Percentiles rank a stretch among this genome's conserved stretches.
phyloP scores from a whole-genome alignment of 2,888 invertebrate species.

The Noctua janthina region DNA sequence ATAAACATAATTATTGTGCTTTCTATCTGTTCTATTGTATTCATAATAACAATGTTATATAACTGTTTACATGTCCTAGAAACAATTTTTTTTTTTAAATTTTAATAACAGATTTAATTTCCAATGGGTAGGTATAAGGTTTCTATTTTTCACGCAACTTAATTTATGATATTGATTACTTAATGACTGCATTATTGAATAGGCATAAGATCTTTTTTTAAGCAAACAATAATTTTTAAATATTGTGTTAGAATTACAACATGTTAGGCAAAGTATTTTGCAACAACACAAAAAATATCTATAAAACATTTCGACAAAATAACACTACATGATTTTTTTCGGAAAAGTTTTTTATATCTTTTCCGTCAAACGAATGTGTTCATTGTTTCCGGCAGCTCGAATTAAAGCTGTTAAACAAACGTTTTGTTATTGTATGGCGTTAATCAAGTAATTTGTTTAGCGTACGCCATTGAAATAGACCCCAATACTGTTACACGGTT shows the following conservation, averaged over 20 bases:
- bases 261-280: neutral
- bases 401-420: conserved; percentile 58
- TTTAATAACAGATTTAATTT: neutral
- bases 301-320: neutral
- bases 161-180: neutral
- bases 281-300: neutral
- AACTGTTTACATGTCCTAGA: neutral
- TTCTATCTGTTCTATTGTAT: neutral
- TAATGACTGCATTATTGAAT: neutral
- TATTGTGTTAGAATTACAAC: neutral
- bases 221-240: neutral
- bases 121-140: neutral
- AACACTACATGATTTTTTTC: conserved; percentile 1
- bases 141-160: neutral
- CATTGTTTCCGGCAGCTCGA: conserved; percentile 38
- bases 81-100: neutral
- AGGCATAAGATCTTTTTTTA: neutral
- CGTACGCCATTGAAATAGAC: conserved; percentile 41
- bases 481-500: conserved; percentile 27
- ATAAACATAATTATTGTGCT: neutral
- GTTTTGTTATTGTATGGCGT: conserved; percentile 62
- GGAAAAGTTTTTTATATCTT: conserved; percentile 22
- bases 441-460: conserved; percentile 67
- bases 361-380: conserved; percentile 13
- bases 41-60: neutral